A percentile compares a stretch with the other conserved stretches of the same genome.
These are phyloP conservation scores for Ploceus nigricollis DNA, from an alignment of 2,113 vertebrate genomes.

Conservation along the genomic window DNA sequence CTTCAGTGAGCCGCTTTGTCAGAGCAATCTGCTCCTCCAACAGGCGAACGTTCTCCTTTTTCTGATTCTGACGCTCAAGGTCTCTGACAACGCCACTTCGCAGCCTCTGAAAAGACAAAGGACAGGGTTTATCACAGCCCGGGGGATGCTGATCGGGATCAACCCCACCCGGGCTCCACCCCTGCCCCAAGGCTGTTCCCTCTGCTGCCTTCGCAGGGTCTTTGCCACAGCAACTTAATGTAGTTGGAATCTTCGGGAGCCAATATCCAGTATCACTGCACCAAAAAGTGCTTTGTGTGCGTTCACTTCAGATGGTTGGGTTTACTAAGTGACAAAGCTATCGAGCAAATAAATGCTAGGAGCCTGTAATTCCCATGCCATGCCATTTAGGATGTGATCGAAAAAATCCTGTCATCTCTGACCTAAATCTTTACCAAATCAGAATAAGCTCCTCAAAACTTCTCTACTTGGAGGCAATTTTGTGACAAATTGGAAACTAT, in stretches of 20 bases:
- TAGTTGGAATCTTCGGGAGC: not conserved
- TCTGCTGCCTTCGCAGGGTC: not conserved
- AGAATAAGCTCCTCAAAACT: not conserved
- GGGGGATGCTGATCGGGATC: rapidly evolving
- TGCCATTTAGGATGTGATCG: not conserved
- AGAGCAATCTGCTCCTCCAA: constrained; percentile 86
- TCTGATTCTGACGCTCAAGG: constrained; percentile 83
- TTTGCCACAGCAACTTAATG: not conserved
- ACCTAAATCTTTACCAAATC: not conserved
- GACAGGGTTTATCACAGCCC: not conserved
- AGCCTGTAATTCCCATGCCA: not conserved
- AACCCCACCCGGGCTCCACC: not conserved
- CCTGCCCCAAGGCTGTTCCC: not conserved
- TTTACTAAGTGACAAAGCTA: not conserved
- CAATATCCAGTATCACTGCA: no score
- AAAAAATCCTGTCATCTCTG: not conserved
- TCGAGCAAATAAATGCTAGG: not conserved
- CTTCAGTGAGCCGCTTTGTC: constrained; percentile 79
- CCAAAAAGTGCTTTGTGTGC: not conserved
- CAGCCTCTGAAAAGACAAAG: constrained; percentile 82
- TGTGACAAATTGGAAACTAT: not conserved
- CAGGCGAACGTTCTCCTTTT: constrained; percentile 83
- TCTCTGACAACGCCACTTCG: constrained; percentile 86
- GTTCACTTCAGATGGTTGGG: not conserved
- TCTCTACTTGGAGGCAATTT: not conserved